Conservation (phyloP, 2,888 invertebrate genomes). For the Tenthredo livida region DNA sequence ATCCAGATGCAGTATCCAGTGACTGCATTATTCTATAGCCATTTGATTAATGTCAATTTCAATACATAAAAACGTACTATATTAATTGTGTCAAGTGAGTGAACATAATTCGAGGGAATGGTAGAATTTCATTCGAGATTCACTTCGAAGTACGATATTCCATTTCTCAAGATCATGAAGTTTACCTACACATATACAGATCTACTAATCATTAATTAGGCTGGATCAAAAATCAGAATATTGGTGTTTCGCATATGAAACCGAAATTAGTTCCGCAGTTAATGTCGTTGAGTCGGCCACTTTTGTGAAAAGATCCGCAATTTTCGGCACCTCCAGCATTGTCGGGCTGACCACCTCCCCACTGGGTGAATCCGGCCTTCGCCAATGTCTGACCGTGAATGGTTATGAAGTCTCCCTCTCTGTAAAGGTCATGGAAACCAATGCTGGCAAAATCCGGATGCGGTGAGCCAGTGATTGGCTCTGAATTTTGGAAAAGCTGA, state of each 20-base stretch:
- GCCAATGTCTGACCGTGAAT: slow-evolving; percentile 30
- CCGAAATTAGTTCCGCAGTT: neutral
- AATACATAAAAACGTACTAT: no score
- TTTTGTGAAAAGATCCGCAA: slow-evolving; percentile 18
- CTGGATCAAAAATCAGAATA: neutral
- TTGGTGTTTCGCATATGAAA: slow-evolving; percentile 24
- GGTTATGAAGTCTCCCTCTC: slow-evolving; percentile 3
- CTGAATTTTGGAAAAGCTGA: neutral
- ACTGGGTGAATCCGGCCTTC: slow-evolving; percentile 18
- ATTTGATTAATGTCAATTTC: no score
- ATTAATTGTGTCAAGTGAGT: no score
- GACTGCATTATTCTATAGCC: no score
- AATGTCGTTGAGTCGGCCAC: slow-evolving; percentile 10
- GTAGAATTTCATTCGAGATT: no score
- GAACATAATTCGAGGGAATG: no score
- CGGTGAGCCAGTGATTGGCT: neutral
- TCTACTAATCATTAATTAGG: neutral
- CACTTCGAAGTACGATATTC: no score
- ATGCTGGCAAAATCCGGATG: neutral
- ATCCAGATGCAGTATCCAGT: no score
- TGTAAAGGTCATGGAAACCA: slow-evolving; percentile 27
- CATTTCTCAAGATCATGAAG: no score
- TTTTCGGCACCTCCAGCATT: neutral
- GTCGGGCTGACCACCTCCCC: slow-evolving; percentile 8
- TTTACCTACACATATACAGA: no score